Percentiles rank a stretch among this genome's conserved stretches.
phyloP scores from a whole-genome alignment of 1,140 invertebrate species.

The Batillaria attramentaria region DNA sequence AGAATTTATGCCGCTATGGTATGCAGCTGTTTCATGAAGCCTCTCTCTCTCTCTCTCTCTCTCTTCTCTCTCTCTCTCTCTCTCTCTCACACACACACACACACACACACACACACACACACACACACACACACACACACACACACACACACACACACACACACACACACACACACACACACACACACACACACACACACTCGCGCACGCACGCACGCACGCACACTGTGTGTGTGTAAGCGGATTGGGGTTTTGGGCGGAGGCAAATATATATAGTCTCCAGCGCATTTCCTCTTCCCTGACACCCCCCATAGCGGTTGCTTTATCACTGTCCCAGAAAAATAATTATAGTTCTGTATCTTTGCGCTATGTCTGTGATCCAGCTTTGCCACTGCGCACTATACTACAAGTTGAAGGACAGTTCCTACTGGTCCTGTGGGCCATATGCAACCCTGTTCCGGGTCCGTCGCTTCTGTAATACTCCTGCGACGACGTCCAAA shows the following conservation, averaged over 20 bases:
- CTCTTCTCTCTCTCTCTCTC: neutral
- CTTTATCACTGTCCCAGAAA: neutral
- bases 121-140: neutral
- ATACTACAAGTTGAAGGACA: too few relatives aligned
- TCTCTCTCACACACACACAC: neutral
- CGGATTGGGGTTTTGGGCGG: too few relatives aligned
- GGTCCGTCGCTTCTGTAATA: too few relatives aligned
- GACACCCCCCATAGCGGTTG: neutral
- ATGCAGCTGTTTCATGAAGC: neutral
- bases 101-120: neutral
- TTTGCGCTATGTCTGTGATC: too few relatives aligned
- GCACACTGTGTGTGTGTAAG: too few relatives aligned
- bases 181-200: neutral
- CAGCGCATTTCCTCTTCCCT: neutral
- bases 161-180: constrained; percentile 2
- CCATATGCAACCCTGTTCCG: too few relatives aligned
- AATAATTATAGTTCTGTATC: neutral
- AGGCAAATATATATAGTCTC: neutral
- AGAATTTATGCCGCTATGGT: neutral
- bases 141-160: constrained; percentile 2
- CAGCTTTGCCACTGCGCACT: too few relatives aligned
- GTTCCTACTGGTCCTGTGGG: too few relatives aligned
- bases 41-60: neutral
- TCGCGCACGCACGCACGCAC: too few relatives aligned
- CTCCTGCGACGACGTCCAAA: too few relatives aligned